phyloP scores from a whole-genome alignment of 2,888 invertebrate genomes.

The Aleiodes leptofemur region DNA sequence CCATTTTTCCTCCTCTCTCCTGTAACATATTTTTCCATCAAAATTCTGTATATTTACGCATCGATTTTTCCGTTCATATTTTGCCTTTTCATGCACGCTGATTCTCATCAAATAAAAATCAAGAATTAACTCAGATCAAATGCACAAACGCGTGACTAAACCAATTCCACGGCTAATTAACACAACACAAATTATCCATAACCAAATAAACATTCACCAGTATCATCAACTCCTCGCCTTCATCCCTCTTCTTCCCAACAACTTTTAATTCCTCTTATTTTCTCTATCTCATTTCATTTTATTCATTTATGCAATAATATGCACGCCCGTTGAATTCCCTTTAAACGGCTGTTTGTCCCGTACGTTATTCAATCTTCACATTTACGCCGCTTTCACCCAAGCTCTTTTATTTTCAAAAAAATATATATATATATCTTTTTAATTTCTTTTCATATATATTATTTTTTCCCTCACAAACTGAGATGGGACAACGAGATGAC shows the following conservation, averaged over 20 bases:
- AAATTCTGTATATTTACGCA: too few species aligned
- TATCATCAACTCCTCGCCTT: slow-evolving; percentile 50
- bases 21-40: too few species aligned
- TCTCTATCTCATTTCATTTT: slow-evolving; percentile 13
- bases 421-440: slow-evolving; percentile 27
- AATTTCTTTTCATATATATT: slow-evolving; percentile 8
- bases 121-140: slow-evolving; percentile 16
- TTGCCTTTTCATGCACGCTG: too few species aligned
- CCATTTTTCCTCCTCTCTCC: too few species aligned
- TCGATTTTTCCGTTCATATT: too few species aligned
- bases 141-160: slow-evolving; percentile 38
- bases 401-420: slow-evolving; percentile 10
- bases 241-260: slow-evolving; percentile 42
- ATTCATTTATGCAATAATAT: slow-evolving; percentile 48
- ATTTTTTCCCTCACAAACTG: background rate
- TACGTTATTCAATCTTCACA: slow-evolving; percentile 23
- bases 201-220: slow-evolving; percentile 65
- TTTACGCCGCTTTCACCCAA: slow-evolving; percentile 24
- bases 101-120: slow-evolving; percentile 25
- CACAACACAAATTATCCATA: slow-evolving; percentile 68
- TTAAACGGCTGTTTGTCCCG: slow-evolving; percentile 31
- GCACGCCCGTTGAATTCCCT: slow-evolving; percentile 34
- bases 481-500: slow-evolving; percentile 40
- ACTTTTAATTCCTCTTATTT: background rate
- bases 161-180: slow-evolving; percentile 70